These are phyloP conservation scores for Limnephilus lunatus DNA, from an alignment of 2,888 invertebrate species.

Conservation along the genomic window DNA sequence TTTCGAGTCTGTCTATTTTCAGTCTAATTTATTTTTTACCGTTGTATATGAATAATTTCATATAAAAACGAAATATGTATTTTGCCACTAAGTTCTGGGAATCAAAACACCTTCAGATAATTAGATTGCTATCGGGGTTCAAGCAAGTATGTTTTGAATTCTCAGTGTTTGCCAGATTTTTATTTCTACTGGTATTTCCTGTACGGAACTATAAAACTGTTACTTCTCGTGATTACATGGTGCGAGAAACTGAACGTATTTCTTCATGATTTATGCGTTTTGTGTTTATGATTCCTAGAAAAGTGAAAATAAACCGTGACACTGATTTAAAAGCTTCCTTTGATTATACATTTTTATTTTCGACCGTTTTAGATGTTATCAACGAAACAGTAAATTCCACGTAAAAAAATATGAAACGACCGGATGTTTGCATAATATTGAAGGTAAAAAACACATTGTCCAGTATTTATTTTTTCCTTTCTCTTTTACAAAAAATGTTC, in stretches of 20 bases:
- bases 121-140: slow-evolving; percentile 57
- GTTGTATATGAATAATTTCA: not conserved
- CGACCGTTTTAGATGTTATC: not conserved
- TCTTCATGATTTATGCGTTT: slow-evolving; percentile 29
- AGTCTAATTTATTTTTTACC: slow-evolving; percentile 10
- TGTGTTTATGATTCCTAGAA: not conserved
- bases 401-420: not conserved
- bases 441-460: not conserved
- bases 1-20: not conserved
- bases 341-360: not conserved
- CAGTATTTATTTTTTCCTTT: not conserved
- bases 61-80: not conserved
- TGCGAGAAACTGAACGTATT: slow-evolving; percentile 21
- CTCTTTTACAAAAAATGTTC: not conserved
- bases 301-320: slow-evolving; percentile 2
- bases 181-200: slow-evolving; percentile 1
- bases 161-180: slow-evolving; percentile 9
- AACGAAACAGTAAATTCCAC: not conserved
- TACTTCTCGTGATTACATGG: slow-evolving; percentile 51
- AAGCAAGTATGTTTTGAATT: slow-evolving; percentile 8
- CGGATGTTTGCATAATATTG: not conserved
- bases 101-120: slow-evolving; percentile 48
- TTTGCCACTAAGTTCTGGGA: not conserved
- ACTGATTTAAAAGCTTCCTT: not conserved
- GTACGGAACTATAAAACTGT: slow-evolving; percentile 24